A percentile compares a stretch with the other conserved stretches of the same genome.
Conservation (phyloP, 2,888 invertebrate species). For the Patella depressa region DNA sequence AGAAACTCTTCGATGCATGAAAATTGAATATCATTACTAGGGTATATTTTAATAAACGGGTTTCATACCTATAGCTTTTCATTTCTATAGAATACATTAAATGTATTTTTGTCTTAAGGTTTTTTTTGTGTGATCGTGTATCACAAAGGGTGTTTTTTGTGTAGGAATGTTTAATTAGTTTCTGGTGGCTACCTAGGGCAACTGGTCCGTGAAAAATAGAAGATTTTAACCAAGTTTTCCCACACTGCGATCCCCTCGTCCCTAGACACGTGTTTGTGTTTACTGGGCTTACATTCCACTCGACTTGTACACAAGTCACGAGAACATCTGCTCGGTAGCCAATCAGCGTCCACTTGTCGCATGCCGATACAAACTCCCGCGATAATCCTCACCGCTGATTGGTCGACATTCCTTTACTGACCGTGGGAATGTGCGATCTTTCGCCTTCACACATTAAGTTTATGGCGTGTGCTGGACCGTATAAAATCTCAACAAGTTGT, state of each 20-base stretch:
- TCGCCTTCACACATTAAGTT: conserved; percentile 5
- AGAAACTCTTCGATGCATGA: too few species aligned
- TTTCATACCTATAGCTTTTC: too few species aligned
- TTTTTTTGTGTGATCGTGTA: too few species aligned
- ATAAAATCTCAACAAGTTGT: background rate
- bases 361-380: conserved; percentile 26
- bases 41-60: too few species aligned
- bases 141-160: too few species aligned
- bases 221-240: background rate
- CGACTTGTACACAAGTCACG: background rate
- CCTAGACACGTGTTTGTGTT: conserved; percentile 1
- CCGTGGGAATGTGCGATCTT: background rate
- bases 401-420: background rate
- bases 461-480: background rate
- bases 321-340: conserved; percentile 24
- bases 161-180: background rate
- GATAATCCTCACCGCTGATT: background rate
- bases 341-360: conserved; percentile 22
- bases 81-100: too few species aligned
- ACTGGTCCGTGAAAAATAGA: background rate
- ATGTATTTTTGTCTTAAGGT: too few species aligned
- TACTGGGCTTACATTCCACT: background rate
- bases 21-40: too few species aligned
- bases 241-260: background rate
- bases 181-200: conserved; percentile 1